Conservation (phyloP, 2,888 invertebrate genomes). For the Limnephilus lunatus region DNA sequence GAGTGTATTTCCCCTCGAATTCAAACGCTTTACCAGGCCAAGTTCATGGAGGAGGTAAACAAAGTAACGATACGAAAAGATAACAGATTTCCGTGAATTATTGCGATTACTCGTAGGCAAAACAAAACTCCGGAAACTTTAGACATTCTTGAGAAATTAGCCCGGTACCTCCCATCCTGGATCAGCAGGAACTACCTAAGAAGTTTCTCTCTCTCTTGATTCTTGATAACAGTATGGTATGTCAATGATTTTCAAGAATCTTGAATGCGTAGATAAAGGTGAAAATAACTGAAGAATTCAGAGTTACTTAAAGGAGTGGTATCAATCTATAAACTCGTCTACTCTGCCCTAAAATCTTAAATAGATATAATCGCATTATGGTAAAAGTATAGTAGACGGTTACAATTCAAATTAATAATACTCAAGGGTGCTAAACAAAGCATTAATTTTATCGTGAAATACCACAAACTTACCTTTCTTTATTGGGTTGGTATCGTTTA, state of each 20-base stretch:
- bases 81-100: conserved; percentile 28
- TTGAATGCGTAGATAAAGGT: too few species aligned
- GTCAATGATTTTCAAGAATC: background rate
- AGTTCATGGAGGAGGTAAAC: conserved; percentile 5
- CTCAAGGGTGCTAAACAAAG: too few species aligned
- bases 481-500: too few species aligned
- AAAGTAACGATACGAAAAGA: background rate
- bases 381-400: too few species aligned
- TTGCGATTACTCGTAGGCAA: conserved; percentile 6
- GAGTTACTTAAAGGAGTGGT: too few species aligned
- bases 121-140: background rate
- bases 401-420: too few species aligned
- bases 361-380: too few species aligned
- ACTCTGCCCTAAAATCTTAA: too few species aligned
- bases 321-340: too few species aligned
- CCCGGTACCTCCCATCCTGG: background rate
- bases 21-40: background rate
- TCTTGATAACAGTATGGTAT: background rate
- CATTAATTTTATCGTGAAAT: too few species aligned
- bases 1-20: background rate
- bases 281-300: too few species aligned
- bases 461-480: too few species aligned
- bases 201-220: background rate
- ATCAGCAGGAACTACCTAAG: background rate
- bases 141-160: conserved; percentile 19